These are phyloP conservation scores for Andricus grossulariae DNA, from an alignment of 1,140 invertebrate species.

Conservation along the genomic window DNA sequence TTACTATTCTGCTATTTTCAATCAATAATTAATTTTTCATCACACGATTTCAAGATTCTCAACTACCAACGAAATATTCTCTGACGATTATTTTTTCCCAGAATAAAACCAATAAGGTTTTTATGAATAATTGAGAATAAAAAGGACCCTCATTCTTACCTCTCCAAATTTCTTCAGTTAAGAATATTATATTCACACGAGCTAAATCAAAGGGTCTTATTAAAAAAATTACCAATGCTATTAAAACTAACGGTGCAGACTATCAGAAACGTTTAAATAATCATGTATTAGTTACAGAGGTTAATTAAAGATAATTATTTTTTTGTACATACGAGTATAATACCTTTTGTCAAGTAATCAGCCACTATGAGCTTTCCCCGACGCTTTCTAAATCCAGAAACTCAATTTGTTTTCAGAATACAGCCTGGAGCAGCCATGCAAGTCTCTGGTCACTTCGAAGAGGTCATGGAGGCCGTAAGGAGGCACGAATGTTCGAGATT, in stretches of 20 bases:
- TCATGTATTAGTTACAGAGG: background rate
- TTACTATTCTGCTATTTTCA: too few relatives aligned
- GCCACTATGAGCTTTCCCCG: slow-evolving; percentile 17
- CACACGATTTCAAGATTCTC: too few relatives aligned
- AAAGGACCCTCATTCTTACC: too few relatives aligned
- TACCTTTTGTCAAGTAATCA: slow-evolving; percentile 38
- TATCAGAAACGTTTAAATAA: slow-evolving; percentile 14
- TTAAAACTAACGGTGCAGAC: slow-evolving; percentile 1
- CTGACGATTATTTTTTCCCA: too few relatives aligned
- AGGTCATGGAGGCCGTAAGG: slow-evolving; percentile 79
- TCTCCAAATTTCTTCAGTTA: background rate
- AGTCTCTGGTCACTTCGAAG: slow-evolving; percentile 77
- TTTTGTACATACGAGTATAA: background rate
- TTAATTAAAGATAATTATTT: slow-evolving; percentile 25
- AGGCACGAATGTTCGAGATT: slow-evolving; percentile 78
- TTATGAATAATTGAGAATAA: too few relatives aligned
- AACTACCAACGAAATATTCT: too few relatives aligned
- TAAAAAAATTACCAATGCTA: background rate
- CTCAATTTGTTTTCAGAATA: slow-evolving; percentile 67
- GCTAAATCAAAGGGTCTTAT: slow-evolving; percentile 6
- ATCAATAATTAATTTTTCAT: too few relatives aligned
- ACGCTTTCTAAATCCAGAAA: slow-evolving; percentile 32
- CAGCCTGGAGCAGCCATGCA: slow-evolving; percentile 75
- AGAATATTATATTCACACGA: slow-evolving; percentile 4
- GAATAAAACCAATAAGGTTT: too few relatives aligned